phyloP scores from a whole-genome alignment of 2,113 vertebrate species.

The Onychostruthus taczanowskii region DNA sequence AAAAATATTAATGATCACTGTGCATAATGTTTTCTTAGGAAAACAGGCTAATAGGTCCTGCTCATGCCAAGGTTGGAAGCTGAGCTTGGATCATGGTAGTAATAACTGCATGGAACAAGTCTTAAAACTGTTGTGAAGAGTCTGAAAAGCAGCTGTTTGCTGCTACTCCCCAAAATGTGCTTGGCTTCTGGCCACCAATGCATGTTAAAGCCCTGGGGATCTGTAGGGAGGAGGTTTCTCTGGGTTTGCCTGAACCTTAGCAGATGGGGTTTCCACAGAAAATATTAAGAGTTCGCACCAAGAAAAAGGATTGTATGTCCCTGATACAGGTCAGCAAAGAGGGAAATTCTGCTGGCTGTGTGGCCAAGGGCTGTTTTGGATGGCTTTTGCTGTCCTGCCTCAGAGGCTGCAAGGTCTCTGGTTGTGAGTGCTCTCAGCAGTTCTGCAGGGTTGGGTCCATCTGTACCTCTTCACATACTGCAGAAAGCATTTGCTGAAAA shows the following conservation, averaged over 20 bases:
- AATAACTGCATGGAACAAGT: neutral
- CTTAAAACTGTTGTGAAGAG: neutral
- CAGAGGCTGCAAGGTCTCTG: neutral
- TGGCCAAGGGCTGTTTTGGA: neutral
- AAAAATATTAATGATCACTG: neutral
- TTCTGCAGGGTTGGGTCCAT: neutral
- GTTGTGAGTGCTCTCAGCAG: neutral
- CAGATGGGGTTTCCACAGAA: neutral
- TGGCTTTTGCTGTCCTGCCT: neutral
- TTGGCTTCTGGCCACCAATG: neutral
- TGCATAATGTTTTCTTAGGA: neutral
- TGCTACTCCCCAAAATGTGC: neutral
- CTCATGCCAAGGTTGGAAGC: neutral
- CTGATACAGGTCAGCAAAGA: neutral
- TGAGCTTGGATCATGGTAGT: neutral
- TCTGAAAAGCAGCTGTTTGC: conserved; percentile 22
- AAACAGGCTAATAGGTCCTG: neutral
- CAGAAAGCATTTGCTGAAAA: neutral
- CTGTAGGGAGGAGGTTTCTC: neutral
- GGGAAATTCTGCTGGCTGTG: neutral
- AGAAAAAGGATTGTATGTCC: neutral
- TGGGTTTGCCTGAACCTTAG: neutral
- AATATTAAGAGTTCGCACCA: rapidly evolving
- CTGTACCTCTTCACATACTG: neutral
- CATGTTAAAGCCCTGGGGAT: neutral